Conservation (phyloP, 2,797 vertebrate species). For the Xenops minutus region DNA sequence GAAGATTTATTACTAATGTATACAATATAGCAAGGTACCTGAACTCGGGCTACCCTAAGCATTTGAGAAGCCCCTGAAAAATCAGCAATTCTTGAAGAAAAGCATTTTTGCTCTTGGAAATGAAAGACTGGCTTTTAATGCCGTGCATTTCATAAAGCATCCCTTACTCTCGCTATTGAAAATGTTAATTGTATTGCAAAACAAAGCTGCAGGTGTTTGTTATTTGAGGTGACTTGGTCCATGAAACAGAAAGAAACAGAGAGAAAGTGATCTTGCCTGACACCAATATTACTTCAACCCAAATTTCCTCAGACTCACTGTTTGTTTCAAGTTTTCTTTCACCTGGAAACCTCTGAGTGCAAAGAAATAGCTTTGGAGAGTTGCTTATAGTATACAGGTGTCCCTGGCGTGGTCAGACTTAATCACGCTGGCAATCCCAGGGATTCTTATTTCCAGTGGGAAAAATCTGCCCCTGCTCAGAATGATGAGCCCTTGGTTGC, state of each 20-base stretch:
- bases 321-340: neutral
- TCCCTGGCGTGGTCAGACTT: neutral
- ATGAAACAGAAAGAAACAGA: neutral
- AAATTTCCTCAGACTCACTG: neutral
- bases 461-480: neutral
- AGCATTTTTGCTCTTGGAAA: neutral
- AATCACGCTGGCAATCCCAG: neutral
- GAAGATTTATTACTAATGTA: neutral
- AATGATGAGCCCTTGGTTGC: neutral
- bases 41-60: neutral
- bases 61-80: neutral
- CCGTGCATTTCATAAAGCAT: neutral
- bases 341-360: neutral
- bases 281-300: neutral
- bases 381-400: neutral
- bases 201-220: neutral
- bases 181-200: neutral
- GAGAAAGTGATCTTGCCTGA: neutral
- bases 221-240: neutral
- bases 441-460: neutral
- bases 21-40: neutral
- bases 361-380: neutral
- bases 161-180: neutral
- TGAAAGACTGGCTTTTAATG: neutral
- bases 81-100: neutral